A percentile compares a stretch with the other conserved stretches of the same genome.
Conservation (phyloP, 2,888 invertebrate genomes). For the Synergus itoensis region DNA sequence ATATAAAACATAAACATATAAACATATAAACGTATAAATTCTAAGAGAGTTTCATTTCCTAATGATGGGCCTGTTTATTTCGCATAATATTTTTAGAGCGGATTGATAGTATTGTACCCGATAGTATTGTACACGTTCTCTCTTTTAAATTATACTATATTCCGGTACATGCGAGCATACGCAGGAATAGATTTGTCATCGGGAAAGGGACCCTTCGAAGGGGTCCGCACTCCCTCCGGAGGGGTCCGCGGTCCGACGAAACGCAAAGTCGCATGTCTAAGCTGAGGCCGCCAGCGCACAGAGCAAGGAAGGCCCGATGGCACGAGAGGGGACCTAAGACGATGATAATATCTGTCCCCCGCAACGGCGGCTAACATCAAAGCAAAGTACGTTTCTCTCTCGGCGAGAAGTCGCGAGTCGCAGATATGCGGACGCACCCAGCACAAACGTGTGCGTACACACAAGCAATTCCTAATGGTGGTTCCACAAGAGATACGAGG, state of each 20-base stretch:
- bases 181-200: conserved; percentile 56
- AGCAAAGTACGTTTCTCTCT: conserved; percentile 62
- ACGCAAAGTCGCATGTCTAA: conserved; percentile 49
- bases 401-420: conserved; percentile 69
- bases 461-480: conserved; percentile 67
- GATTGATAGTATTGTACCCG: neutral
- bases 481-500: conserved; percentile 63
- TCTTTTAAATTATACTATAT: conserved; percentile 40
- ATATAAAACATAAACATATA: too few relatives aligned
- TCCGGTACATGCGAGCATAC: conserved; percentile 36
- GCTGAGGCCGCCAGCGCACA: conserved; percentile 48
- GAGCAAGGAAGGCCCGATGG: conserved; percentile 48
- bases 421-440: conserved; percentile 71
- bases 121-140: conserved; percentile 29
- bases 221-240: neutral
- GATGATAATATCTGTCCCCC: conserved; percentile 76
- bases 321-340: conserved; percentile 54
- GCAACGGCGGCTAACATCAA: conserved; percentile 76
- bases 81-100: neutral
- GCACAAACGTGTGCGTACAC: conserved; percentile 64
- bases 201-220: conserved; percentile 39
- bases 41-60: too few relatives aligned
- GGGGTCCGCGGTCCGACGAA: neutral
- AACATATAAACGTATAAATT: too few relatives aligned
- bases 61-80: too few relatives aligned